Base-by-base conservation (phyloP, 1,140 invertebrate species). In the Phenacoccus solenopsis region DNA sequence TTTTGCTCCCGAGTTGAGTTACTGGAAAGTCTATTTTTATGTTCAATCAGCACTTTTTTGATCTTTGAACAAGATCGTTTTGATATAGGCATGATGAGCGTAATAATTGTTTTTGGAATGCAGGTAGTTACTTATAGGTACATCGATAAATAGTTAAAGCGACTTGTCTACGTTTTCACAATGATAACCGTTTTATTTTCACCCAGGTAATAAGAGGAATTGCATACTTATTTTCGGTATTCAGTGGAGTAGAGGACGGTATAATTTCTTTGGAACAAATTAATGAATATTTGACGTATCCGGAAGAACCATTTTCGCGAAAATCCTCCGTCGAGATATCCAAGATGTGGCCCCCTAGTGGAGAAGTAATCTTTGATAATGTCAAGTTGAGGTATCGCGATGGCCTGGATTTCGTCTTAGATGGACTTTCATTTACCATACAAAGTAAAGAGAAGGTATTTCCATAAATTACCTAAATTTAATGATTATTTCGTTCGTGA, bases 211-310 rank as follows among this genome's bases (percentile, higher is more conserved):
- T 49, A 16, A 10, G 38, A 9, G 38, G 38, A 49, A 49, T 49
- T 9, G 38, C 38, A 10, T 49, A 49, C 38, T 16, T 49, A n/a
- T 49, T n/a, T 9, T 10, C 13, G 13, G 38, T 49, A 3, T 9
- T 49, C 4, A 49, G 20, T 0, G 88, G 91, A 76, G 78, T 90
- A 1, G 88, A 91, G 74, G 91, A 90, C 75, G 86, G 93, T 77
- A 93, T 95, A 90, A 93, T 89, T 0, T 90, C 86, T 21, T 90
- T 94, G 0, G 91, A 95, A 77, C 80, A 91, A 32, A 84, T 94
- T 1, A 74, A 90, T 0, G 89, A 94, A 77, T 94, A 91, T 76
- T 86, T 84, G 20, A 83, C 83, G 67, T 76, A 91, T 1, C 83
- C 86, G 0, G 78, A 80, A 28, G 82, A 86, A 73, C 80, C 80